These are phyloP conservation scores for Drosophila pseudotakahashii DNA, from an alignment of 2,888 invertebrate species.

Conservation along the genomic window DNA sequence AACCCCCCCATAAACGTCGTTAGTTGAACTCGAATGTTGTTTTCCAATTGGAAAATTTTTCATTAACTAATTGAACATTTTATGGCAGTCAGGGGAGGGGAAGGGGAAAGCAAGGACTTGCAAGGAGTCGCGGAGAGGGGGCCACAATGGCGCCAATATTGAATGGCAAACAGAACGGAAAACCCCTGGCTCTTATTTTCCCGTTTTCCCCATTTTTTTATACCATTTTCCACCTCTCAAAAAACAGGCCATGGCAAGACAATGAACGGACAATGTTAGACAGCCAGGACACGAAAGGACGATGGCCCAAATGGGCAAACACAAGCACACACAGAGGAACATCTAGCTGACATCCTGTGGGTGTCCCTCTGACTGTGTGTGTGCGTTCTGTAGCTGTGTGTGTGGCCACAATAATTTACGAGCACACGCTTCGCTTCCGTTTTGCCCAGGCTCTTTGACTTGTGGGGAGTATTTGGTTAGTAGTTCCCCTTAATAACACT, in stretches of 20 bases:
- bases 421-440: conserved; percentile 69
- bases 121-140: conserved; percentile 24
- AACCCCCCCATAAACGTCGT: conserved; percentile 50
- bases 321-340: conserved; percentile 24
- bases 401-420: conserved; percentile 67
- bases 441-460: conserved; percentile 11
- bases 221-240: conserved; percentile 25
- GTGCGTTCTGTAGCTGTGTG: conserved; percentile 32
- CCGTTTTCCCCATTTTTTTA: neutral
- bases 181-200: conserved; percentile 10
- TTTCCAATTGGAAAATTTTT: conserved; percentile 80
- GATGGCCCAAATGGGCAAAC: conserved; percentile 75
- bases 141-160: conserved; percentile 70
- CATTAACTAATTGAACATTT: conserved; percentile 83
- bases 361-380: conserved; percentile 8
- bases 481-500: no score
- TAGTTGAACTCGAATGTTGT: conserved; percentile 76
- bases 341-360: conserved; percentile 23
- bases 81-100: conserved; percentile 52
- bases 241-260: conserved; percentile 63
- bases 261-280: conserved; percentile 49
- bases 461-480: conserved; percentile 2
- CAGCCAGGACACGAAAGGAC: conserved; percentile 69
- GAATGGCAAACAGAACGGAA: conserved; percentile 61
- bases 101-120: conserved; percentile 3